A percentile compares a stretch with the other conserved stretches of the same genome.
phyloP scores from a whole-genome alignment of 1,140 invertebrate species.

The Leptonema lineaticorne region DNA sequence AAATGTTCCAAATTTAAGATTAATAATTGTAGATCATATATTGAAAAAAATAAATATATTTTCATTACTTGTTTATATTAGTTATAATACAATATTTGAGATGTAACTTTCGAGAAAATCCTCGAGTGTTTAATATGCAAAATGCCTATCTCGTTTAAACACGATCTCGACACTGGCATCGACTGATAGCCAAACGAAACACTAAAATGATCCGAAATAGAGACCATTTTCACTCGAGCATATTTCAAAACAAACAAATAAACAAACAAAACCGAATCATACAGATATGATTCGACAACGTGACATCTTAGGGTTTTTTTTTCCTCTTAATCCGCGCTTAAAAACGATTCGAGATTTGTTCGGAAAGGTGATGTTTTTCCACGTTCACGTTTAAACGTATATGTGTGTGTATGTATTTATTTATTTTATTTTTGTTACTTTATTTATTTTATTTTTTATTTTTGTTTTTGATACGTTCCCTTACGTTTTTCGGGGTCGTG shows the following conservation, averaged over 20 bases:
- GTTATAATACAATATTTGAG: too few relatives aligned
- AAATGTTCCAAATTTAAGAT: too few relatives aligned
- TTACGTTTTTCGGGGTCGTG: neutral
- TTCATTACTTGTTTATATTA: too few relatives aligned
- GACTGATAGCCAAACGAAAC: neutral
- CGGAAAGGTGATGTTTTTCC: too few relatives aligned
- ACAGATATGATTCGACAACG: too few relatives aligned
- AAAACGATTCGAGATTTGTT: conserved; percentile 18
- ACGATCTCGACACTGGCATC: neutral
- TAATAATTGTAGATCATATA: too few relatives aligned
- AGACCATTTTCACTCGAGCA: neutral
- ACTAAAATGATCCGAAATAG: neutral
- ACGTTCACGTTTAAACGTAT: too few relatives aligned
- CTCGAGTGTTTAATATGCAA: conserved; percentile 25
- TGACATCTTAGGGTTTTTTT: conserved; percentile 40
- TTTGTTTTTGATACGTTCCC: neutral
- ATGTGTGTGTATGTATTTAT: neutral
- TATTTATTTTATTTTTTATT: neutral
- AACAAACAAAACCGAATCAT: neutral
- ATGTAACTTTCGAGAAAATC: too few relatives aligned
- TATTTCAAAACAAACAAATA: too few relatives aligned
- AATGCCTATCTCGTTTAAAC: conserved; percentile 19
- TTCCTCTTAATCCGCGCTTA: conserved; percentile 26
- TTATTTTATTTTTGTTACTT: neutral
- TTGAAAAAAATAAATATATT: too few relatives aligned